phyloP scores from a whole-genome alignment of 2,888 invertebrate genomes.

The Drosophila eohydei region DNA sequence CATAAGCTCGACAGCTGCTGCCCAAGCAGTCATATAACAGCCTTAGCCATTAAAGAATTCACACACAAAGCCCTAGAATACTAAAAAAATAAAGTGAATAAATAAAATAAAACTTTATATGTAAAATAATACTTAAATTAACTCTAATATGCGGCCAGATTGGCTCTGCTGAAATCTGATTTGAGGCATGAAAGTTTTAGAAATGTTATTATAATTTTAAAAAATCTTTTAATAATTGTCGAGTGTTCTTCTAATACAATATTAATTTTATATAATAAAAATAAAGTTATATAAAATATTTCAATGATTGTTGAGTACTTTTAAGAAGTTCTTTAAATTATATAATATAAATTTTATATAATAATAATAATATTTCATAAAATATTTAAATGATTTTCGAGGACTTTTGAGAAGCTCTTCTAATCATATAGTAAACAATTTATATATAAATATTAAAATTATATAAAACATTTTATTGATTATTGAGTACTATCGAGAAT shows the following conservation, averaged over 20 bases:
- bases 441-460: background rate
- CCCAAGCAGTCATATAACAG: background rate
- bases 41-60: background rate
- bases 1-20: constrained; percentile 17
- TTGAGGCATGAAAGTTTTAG: background rate
- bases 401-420: no score
- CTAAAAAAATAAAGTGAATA: background rate
- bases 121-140: background rate
- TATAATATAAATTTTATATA: no score
- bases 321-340: no score
- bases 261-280: background rate
- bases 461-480: background rate
- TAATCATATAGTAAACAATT: no score
- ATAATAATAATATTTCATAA: no score
- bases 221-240: no score
- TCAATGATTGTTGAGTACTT: background rate
- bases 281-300: background rate
- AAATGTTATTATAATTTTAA: no score
- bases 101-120: background rate
- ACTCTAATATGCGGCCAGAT: background rate
- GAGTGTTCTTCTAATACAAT: no score
- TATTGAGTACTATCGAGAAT: background rate
- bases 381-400: no score
- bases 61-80: background rate
- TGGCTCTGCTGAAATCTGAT: background rate